phyloP scores from a whole-genome alignment of 2,888 invertebrate species.

The Antitype chi region DNA sequence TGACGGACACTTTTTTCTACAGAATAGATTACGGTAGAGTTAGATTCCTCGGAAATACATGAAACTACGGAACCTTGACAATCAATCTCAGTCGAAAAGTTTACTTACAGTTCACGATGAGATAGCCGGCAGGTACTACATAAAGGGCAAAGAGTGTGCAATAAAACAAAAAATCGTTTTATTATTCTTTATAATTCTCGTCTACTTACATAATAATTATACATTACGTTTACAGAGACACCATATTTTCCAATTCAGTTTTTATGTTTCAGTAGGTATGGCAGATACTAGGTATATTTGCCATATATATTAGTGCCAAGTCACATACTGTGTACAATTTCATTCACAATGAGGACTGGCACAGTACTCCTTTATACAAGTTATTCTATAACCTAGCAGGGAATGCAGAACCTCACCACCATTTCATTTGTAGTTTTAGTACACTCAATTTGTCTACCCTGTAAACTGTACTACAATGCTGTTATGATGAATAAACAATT shows the following conservation, averaged over 20 bases:
- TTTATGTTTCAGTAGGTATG: neutral
- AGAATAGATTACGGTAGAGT: conserved; percentile 39
- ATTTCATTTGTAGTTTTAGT: too few species aligned
- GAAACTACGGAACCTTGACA: neutral
- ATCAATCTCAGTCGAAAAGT: conserved; percentile 34
- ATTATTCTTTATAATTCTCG: conserved; percentile 22
- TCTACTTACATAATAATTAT: conserved; percentile 8
- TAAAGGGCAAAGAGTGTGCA: neutral
- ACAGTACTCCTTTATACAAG: too few species aligned
- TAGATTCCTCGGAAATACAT: conserved; percentile 20
- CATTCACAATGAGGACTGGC: too few species aligned
- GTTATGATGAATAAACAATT: too few species aligned
- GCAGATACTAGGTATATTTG: neutral
- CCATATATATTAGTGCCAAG: too few species aligned
- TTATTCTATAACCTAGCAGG: too few species aligned
- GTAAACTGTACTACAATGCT: too few species aligned
- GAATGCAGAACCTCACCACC: too few species aligned
- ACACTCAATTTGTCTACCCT: too few species aligned
- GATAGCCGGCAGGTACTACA: neutral
- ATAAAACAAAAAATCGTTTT: conserved; percentile 4
- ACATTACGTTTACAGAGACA: neutral
- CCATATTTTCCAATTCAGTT: neutral
- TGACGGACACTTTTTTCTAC: conserved; percentile 32
- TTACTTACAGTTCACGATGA: conserved; percentile 15
- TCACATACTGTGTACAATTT: too few species aligned